phyloP scores from a whole-genome alignment of 2,113 vertebrate genomes.

The Seriola rivoliana region DNA sequence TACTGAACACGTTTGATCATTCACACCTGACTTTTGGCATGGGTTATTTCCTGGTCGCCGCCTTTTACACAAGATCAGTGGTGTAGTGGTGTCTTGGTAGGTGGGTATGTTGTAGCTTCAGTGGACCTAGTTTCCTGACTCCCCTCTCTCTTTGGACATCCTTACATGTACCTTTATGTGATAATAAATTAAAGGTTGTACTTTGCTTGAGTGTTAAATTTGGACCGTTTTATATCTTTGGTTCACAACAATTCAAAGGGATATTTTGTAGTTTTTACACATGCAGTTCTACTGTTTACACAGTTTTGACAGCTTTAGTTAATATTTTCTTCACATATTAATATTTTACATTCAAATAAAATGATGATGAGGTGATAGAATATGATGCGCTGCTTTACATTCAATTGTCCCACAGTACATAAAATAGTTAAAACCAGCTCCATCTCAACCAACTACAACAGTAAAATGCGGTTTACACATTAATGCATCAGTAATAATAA shows the following conservation, averaged over 20 bases:
- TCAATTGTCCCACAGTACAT: not conserved
- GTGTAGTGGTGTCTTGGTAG: not conserved
- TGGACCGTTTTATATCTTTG: too few relatives aligned
- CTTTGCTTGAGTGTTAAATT: not conserved
- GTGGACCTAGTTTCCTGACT: too few relatives aligned
- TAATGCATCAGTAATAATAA: not conserved
- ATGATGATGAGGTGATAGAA: not conserved
- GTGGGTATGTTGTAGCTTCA: too few relatives aligned
- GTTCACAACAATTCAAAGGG: too few relatives aligned
- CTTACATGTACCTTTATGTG: too few relatives aligned
- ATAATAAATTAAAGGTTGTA: not conserved
- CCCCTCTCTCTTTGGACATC: too few relatives aligned
- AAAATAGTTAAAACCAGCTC: not conserved
- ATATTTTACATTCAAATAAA: not conserved
- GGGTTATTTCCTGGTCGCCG: not conserved
- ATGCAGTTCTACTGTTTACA: too few relatives aligned
- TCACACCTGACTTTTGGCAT: not conserved
- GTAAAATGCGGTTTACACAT: not conserved
- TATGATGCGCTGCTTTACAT: too few relatives aligned
- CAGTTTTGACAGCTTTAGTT: too few relatives aligned
- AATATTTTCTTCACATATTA: not conserved
- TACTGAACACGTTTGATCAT: not conserved
- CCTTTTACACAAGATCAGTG: not conserved
- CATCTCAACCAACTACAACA: not conserved
- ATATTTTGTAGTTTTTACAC: too few relatives aligned